phyloP scores from a whole-genome alignment of 2,113 vertebrate genomes.

The Grallaria varia region DNA sequence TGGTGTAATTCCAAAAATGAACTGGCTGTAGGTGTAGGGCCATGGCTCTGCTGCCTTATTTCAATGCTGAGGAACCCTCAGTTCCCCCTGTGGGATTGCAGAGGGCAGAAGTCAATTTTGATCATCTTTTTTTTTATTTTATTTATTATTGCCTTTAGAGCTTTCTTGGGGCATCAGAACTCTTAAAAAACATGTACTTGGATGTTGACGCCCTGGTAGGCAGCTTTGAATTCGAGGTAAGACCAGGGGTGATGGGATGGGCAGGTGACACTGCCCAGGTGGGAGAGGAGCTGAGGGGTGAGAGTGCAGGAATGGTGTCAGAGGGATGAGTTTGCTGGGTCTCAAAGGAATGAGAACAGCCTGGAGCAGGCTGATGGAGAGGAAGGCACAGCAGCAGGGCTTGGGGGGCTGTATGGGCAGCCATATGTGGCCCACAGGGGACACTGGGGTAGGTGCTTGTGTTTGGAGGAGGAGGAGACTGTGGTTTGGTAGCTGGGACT shows the following conservation, averaged over 20 bases:
- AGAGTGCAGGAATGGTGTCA: background rate
- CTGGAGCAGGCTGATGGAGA: background rate
- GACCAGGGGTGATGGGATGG: background rate
- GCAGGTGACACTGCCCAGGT: background rate
- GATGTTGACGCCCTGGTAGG: constrained; percentile 78
- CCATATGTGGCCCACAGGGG: background rate
- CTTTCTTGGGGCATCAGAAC: constrained; percentile 42
- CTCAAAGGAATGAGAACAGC: rapidly evolving
- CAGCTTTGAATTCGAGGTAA: constrained; percentile 85
- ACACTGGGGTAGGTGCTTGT: rapidly evolving
- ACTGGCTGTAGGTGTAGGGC: background rate
- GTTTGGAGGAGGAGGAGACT: background rate
- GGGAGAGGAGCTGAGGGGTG: background rate
- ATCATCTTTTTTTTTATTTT: background rate
- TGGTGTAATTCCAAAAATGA: rapidly evolving
- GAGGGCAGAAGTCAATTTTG: background rate
- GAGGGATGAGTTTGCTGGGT: rapidly evolving
- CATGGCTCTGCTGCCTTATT: background rate
- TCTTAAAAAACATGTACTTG: constrained; percentile 83
- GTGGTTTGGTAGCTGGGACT: background rate
- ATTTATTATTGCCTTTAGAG: constrained; percentile 49
- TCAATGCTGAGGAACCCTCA: rapidly evolving
- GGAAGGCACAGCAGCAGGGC: background rate
- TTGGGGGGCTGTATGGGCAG: background rate
- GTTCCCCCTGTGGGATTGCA: background rate